phyloP scores from a whole-genome alignment of 2,888 invertebrate genomes.

The Tenthredo amoena region DNA sequence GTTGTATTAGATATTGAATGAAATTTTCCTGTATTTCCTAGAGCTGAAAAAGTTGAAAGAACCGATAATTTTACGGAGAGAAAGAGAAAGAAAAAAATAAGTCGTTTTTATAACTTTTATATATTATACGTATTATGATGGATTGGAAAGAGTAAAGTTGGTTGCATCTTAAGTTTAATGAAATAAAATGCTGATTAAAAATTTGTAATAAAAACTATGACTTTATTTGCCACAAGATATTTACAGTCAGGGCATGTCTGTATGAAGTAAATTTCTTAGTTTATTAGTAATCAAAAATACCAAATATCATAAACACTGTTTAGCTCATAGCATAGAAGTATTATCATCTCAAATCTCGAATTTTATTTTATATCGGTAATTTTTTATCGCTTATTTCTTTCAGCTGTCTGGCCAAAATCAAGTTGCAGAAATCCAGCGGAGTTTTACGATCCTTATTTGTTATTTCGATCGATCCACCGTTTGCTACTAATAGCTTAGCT shows the following conservation, averaged over 20 bases:
- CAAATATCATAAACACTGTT: slow-evolving; percentile 20
- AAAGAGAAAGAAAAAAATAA: not conserved
- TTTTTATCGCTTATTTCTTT: slow-evolving; percentile 59
- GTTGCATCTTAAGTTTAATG: slow-evolving; percentile 68
- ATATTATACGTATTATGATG: slow-evolving; percentile 7
- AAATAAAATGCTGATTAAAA: slow-evolving; percentile 68
- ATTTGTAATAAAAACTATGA: slow-evolving; percentile 56
- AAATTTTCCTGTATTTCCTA: slow-evolving; percentile 12
- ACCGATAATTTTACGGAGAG: not conserved
- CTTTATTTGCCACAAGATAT: slow-evolving; percentile 42
- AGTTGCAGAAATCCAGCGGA: slow-evolving; percentile 81
- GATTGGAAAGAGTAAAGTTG: slow-evolving; percentile 60
- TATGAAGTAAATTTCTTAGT: not conserved
- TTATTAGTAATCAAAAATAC: slow-evolving; percentile 33
- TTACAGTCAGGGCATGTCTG: not conserved
- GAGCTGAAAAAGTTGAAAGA: not conserved
- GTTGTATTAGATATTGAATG: not conserved
- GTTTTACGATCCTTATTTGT: slow-evolving; percentile 85
- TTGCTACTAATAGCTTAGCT: slow-evolving; percentile 83
- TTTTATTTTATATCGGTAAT: slow-evolving; percentile 16
- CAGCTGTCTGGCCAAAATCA: slow-evolving; percentile 63
- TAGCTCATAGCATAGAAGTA: not conserved
- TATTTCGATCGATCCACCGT: slow-evolving; percentile 82
- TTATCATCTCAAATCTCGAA: not conserved
- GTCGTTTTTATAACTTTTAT: slow-evolving; percentile 76